Percentiles rank a stretch among this genome's conserved stretches.
phyloP scores from a whole-genome alignment of 2,888 invertebrate genomes.

The Drosophila mettleri region DNA sequence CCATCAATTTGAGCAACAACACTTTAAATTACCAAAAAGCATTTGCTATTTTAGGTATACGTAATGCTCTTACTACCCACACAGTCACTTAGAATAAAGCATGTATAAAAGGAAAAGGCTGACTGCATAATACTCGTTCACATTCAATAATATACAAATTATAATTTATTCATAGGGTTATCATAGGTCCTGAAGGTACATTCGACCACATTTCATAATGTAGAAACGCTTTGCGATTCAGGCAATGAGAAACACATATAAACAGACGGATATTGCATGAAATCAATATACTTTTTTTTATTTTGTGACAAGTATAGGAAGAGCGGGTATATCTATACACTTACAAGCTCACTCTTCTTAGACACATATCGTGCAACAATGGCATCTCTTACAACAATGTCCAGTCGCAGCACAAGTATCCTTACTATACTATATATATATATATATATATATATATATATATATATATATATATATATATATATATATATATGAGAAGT shows the following conservation, averaged over 20 bases:
- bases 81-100: slow-evolving; percentile 12
- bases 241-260: background rate
- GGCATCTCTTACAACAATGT: slow-evolving; percentile 65
- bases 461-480: background rate
- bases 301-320: background rate
- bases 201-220: too few species aligned
- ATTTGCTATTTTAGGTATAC: slow-evolving; percentile 66
- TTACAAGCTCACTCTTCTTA: slow-evolving; percentile 64
- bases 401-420: slow-evolving; percentile 47
- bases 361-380: slow-evolving; percentile 70
- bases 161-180: too few species aligned
- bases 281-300: background rate
- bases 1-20: slow-evolving; percentile 34
- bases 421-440: slow-evolving; percentile 35
- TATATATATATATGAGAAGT: slow-evolving; percentile 19
- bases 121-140: background rate
- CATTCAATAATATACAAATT: too few species aligned
- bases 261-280: background rate
- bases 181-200: too few species aligned
- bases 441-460: background rate
- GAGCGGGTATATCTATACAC: background rate
- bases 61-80: slow-evolving; percentile 67
- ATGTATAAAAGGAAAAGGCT: background rate
- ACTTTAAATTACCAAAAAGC: slow-evolving; percentile 58
- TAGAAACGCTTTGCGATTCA: background rate